Percentiles rank a stretch among this genome's conserved stretches.
Evolutionary conservation across 2,113 vertebrate species (phyloP).

Genomic region (Patagioenas fasciata): DNA sequence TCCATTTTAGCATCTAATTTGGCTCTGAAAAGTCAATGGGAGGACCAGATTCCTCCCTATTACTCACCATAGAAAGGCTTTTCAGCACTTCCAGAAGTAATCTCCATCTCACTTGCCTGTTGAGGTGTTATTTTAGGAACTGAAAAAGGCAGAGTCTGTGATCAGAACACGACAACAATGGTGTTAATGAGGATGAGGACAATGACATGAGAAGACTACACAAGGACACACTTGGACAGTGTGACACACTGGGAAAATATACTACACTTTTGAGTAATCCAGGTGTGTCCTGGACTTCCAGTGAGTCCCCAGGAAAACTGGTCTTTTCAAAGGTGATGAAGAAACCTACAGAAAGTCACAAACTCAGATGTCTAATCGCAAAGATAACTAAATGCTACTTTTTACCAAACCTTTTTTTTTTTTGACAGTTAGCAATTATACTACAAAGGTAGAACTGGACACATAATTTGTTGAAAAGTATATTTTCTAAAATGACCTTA

Average conservation of each 20-base stretch:
- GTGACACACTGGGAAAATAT: neutral
- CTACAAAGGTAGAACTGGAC: neutral
- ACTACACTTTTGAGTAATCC: neutral
- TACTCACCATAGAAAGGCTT: neutral
- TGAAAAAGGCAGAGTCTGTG: neutral
- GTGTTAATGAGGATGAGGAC: neutral
- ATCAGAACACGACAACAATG: neutral
- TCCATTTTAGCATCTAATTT: neutral
- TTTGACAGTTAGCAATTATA: neutral
- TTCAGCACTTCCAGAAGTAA: neutral
- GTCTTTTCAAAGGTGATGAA: neutral
- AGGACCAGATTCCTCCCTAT: neutral
- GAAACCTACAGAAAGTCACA: neutral
- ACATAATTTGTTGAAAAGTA: neutral
- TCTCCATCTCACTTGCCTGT: neutral
- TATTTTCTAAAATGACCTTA: neutral
- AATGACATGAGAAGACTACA: neutral
- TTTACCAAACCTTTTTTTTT: neutral
- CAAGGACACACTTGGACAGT: neutral
- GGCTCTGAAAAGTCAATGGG: neutral
- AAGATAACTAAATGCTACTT: neutral
- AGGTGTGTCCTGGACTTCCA: neutral
- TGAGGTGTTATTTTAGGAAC: neutral
- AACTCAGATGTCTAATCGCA: neutral
- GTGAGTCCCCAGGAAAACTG: neutral